A percentile compares a stretch with the other conserved stretches of the same genome.
phyloP scores from a whole-genome alignment of 2,888 invertebrate genomes.

The Euphydryas editha region DNA sequence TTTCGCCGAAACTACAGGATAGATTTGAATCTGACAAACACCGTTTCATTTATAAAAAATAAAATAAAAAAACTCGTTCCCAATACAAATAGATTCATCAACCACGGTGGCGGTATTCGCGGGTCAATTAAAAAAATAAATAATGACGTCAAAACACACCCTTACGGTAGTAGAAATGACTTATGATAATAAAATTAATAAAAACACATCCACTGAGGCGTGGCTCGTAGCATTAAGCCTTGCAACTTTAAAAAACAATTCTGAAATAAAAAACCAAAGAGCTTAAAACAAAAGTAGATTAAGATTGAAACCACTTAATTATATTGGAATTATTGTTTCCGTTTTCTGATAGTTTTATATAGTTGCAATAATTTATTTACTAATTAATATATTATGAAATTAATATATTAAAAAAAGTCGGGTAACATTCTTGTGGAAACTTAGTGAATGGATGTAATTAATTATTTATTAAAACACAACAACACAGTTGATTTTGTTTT shows the following conservation, averaged over 20 bases:
- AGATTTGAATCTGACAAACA: neutral
- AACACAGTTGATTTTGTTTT: too few relatives aligned
- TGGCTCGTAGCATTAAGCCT: slow-evolving; percentile 39
- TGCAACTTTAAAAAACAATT: slow-evolving; percentile 3
- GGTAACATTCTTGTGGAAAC: too few relatives aligned
- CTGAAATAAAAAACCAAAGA: slow-evolving; percentile 36
- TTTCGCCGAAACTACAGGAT: too few relatives aligned
- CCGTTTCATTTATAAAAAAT: neutral
- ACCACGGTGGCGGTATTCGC: slow-evolving; percentile 17
- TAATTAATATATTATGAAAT: neutral
- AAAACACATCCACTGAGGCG: slow-evolving; percentile 39
- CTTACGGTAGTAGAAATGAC: slow-evolving; percentile 63
- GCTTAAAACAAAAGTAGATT: slow-evolving; percentile 23
- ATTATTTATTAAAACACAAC: too few relatives aligned
- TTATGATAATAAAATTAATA: slow-evolving; percentile 45
- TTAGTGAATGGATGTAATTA: too few relatives aligned
- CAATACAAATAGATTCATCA: slow-evolving; percentile 10
- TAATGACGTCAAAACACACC: slow-evolving; percentile 65
- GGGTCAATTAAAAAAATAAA: slow-evolving; percentile 56
- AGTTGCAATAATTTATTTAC: slow-evolving; percentile 3
- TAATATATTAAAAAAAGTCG: too few relatives aligned
- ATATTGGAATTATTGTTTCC: slow-evolving; percentile 36
- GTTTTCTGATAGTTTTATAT: slow-evolving; percentile 4
- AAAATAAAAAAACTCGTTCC: neutral
- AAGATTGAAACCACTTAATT: slow-evolving; percentile 37